Evolutionary conservation across 2,797 vertebrate species (phyloP), one percentile per base, ranked within the genome.

Genomic region (Epinephelus coioides): DNA sequence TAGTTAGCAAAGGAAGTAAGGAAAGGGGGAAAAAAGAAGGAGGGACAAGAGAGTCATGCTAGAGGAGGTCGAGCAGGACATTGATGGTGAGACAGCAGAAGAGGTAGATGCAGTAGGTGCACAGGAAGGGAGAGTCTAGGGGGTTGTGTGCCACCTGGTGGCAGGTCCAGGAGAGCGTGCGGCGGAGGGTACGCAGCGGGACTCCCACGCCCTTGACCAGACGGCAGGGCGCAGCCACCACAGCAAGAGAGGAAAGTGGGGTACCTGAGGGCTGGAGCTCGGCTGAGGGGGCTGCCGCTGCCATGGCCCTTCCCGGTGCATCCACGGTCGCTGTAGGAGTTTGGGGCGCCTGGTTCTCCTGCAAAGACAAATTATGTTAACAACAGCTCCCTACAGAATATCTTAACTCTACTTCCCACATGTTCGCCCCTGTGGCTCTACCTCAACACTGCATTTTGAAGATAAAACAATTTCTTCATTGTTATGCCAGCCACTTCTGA

Each of bases 221-320:
- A 84, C 90, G 95, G 85, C 67, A 61, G 73, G 90, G 89, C 9
- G 65, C 83, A 30, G 86, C 77, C 66, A 93, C 93, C 94, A 91
- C 95, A 91, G 94, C 92, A 94, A 97, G 92, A 95, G 95, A 97
- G 95, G 95, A 97, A 96, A 97, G 90, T 61, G 89, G 95, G 96
- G 95, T 99, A 99, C 98, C 98, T 99, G 98, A 96, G 74, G 96
- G 96, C 87, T 95, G 96, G 93, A 84, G 92, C 60, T 98, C 97
- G 23, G 95, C 91, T 2, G 95, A 92, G 78, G 88, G 18, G 69
- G 94, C 30, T 66, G 95, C 71, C 18, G 89, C 85, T 15, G 93
- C 63, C 72, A 56, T 87, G 66, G 92, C 91, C 88, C 93, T 94
- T 83, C 95, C 96, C 0, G 83, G 93, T 61, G 96, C 87, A 7